Evolutionary conservation across 2,797 vertebrate genomes (phyloP).

Genomic region (Helarctos malayanus): DNA sequence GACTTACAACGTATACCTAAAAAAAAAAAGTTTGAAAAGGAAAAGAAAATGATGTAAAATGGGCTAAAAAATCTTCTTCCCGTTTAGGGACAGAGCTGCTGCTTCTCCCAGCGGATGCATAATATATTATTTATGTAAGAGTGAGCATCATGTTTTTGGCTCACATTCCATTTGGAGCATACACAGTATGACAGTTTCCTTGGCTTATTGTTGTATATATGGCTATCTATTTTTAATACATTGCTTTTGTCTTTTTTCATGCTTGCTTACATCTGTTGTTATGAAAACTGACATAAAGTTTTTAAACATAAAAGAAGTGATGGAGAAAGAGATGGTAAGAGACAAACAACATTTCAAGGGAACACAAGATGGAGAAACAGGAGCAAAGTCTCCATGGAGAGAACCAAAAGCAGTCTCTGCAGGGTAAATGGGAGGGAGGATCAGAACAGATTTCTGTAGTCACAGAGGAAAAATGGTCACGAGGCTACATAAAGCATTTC

Average conservation of each 20-base stretch:
- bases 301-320: slow-evolving; percentile 76
- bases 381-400: neutral
- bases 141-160: slow-evolving; percentile 55
- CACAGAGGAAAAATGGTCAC: neutral
- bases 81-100: slow-evolving; percentile 34
- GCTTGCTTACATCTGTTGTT: slow-evolving; percentile 77
- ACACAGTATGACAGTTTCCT: slow-evolving; percentile 57
- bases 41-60: slow-evolving; percentile 67
- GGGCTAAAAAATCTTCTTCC: neutral
- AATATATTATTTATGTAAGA: slow-evolving; percentile 72
- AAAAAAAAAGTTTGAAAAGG: slow-evolving; percentile 25
- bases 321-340: slow-evolving; percentile 60
- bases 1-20: slow-evolving; percentile 7
- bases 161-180: slow-evolving; percentile 58
- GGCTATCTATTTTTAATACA: slow-evolving; percentile 78
- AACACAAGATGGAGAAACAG: slow-evolving; percentile 1
- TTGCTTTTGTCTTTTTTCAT: slow-evolving; percentile 72
- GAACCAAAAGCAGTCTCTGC: neutral
- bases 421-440: neutral
- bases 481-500: neutral
- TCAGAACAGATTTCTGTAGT: neutral
- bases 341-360: slow-evolving; percentile 52
- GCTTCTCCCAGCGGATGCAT: slow-evolving; percentile 23
- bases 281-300: slow-evolving; percentile 76
- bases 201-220: slow-evolving; percentile 74